Conservation (phyloP, 2,113 vertebrate species). For the Glaucidium brasilianum region DNA sequence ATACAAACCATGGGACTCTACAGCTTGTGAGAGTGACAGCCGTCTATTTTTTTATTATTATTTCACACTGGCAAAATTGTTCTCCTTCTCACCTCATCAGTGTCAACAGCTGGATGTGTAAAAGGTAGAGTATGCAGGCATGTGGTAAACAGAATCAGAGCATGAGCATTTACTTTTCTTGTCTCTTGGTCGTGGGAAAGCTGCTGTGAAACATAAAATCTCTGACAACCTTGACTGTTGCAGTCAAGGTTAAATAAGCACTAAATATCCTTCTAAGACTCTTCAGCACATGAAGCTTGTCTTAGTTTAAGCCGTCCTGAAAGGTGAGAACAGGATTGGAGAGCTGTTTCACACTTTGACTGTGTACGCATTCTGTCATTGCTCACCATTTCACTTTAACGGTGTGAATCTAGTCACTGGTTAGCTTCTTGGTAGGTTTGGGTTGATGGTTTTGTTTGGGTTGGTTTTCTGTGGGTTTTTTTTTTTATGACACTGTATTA, state of each 20-base stretch:
- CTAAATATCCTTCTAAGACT: neutral
- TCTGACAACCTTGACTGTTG: slow-evolving; percentile 44
- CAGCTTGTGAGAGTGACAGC: neutral
- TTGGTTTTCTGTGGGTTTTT: neutral
- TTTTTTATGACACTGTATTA: neutral
- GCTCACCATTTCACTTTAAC: neutral
- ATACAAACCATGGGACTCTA: neutral
- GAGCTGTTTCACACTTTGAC: neutral
- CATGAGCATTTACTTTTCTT: neutral
- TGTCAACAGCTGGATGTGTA: slow-evolving; percentile 4
- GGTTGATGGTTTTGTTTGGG: neutral
- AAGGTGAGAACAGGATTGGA: neutral
- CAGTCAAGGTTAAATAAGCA: slow-evolving; percentile 43
- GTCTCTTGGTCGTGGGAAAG: neutral
- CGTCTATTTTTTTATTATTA: neutral
- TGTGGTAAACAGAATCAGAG: neutral
- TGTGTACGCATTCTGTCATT: neutral
- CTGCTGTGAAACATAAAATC: slow-evolving; percentile 27
- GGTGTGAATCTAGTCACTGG: neutral
- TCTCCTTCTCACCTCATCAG: slow-evolving; percentile 17
- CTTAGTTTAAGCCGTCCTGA: neutral
- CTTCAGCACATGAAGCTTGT: neutral
- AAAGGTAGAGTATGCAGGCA: neutral
- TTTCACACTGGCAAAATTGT: neutral
- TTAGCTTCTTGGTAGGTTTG: neutral